Conservation (phyloP, 2,797 vertebrate species). For the Tauraco hartlaubi region DNA sequence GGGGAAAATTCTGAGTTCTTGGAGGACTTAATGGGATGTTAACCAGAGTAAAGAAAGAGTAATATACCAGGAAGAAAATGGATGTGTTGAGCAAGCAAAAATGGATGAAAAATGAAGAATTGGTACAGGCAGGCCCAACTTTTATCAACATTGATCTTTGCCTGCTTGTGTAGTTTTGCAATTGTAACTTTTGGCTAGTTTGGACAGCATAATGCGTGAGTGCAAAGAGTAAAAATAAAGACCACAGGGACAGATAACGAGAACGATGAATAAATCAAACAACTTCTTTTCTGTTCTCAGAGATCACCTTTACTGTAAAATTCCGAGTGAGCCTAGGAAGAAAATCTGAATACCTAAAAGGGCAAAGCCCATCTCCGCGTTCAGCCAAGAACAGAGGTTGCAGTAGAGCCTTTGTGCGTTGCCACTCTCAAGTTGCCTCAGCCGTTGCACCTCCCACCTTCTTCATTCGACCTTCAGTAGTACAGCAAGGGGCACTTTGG, state of each 20-base stretch:
- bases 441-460: neutral
- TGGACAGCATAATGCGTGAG: neutral
- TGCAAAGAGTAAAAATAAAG: neutral
- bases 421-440: neutral
- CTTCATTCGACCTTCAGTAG: neutral
- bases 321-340: neutral
- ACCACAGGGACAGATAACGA: neutral
- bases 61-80: neutral
- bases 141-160: neutral
- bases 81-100: neutral
- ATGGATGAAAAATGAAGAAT: neutral
- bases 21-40: neutral
- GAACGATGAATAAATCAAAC: neutral
- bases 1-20: neutral
- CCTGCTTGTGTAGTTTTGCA: neutral
- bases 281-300: neutral
- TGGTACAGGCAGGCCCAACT: neutral
- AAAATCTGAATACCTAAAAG: neutral
- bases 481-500: neutral
- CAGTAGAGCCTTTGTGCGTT: neutral
- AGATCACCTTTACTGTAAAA: neutral
- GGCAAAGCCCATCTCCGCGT: neutral
- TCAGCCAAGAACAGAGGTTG: neutral
- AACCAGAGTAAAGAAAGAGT: neutral
- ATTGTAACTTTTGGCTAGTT: neutral